phyloP scores from a whole-genome alignment of 2,113 vertebrate species.

The Hiodon tergisus region DNA sequence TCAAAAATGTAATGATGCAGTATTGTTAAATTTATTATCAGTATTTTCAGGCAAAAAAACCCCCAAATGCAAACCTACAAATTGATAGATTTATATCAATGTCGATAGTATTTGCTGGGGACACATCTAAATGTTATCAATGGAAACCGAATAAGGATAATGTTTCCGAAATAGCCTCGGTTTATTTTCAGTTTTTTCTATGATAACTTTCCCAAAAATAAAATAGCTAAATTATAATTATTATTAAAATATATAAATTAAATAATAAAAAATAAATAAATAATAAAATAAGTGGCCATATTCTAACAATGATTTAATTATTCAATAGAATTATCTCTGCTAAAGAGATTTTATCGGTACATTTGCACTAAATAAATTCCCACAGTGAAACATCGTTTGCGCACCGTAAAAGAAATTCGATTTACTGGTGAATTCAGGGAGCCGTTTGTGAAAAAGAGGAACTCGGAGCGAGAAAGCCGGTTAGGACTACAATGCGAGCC shows the following conservation, averaged over 20 bases:
- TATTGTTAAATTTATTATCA: too few species aligned
- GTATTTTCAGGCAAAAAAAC: too few species aligned
- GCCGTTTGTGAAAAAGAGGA: slow-evolving; percentile 27
- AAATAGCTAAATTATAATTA: not conserved
- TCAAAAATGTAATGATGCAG: too few species aligned
- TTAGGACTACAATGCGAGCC: slow-evolving; percentile 58
- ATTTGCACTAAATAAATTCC: not conserved
- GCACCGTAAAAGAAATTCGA: slow-evolving; percentile 3
- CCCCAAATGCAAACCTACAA: too few species aligned
- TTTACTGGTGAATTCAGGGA: not conserved
- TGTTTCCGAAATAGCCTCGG: too few species aligned
- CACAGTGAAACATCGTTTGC: not conserved
- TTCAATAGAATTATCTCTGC: not conserved
- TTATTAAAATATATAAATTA: not conserved
- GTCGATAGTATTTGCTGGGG: too few species aligned
- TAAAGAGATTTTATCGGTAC: too few species aligned
- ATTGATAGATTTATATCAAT: too few species aligned
- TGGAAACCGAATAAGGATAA: too few species aligned
- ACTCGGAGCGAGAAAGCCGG: slow-evolving; percentile 45
- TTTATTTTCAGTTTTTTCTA: too few species aligned
- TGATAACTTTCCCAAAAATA: not conserved
- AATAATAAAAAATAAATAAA: not conserved
- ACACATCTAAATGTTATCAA: too few species aligned
- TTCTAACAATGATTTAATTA: not conserved
- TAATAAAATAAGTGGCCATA: not conserved